A percentile compares a stretch with the other conserved stretches of the same genome.
These are phyloP conservation scores for Tethya wilhelma DNA, from an alignment of 37 sponge, comb jelly and placozoan genomes.

Conservation along the genomic window DNA sequence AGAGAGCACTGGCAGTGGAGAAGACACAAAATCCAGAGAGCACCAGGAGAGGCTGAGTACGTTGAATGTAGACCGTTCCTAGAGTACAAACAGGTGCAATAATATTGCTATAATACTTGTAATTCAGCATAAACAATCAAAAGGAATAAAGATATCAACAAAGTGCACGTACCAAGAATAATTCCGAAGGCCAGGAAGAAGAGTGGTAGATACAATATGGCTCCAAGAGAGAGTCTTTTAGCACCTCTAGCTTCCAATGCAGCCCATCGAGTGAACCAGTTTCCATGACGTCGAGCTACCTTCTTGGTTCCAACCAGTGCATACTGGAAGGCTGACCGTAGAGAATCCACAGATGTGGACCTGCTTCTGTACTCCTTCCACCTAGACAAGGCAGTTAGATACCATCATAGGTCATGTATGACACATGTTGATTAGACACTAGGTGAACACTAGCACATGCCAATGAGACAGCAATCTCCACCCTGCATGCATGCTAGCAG, in stretches of 20 bases:
- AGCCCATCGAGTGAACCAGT: slow-evolving; percentile 24
- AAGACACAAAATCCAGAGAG: slow-evolving; percentile 92
- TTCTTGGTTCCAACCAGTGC: slow-evolving; percentile 21
- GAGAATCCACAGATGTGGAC: background rate
- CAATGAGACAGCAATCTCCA: too few species aligned
- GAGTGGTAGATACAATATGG: slow-evolving; percentile 64
- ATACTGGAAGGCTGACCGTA: background rate
- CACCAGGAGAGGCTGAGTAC: slow-evolving; percentile 47
- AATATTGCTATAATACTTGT: background rate
- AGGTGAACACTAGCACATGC: too few species aligned
- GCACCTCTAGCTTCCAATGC: slow-evolving; percentile 73
- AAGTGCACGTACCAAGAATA: slow-evolving; percentile 47
- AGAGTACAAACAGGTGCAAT: background rate
- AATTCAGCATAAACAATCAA: too few species aligned
- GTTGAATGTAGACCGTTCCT: slow-evolving; percentile 85
- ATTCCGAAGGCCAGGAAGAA: slow-evolving; percentile 74
- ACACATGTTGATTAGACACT: too few species aligned
- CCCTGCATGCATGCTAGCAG: too few species aligned
- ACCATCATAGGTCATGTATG: too few species aligned
- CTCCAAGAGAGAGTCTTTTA: slow-evolving; percentile 25
- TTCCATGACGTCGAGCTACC: slow-evolving; percentile 9
- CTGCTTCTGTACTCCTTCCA: slow-evolving; percentile 24
- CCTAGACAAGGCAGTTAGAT: too few species aligned
- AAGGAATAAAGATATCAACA: background rate
- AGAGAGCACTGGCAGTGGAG: slow-evolving; percentile 91